These are phyloP conservation scores for Samia ricini DNA, from an alignment of 1,140 invertebrate species.

Conservation along the genomic window DNA sequence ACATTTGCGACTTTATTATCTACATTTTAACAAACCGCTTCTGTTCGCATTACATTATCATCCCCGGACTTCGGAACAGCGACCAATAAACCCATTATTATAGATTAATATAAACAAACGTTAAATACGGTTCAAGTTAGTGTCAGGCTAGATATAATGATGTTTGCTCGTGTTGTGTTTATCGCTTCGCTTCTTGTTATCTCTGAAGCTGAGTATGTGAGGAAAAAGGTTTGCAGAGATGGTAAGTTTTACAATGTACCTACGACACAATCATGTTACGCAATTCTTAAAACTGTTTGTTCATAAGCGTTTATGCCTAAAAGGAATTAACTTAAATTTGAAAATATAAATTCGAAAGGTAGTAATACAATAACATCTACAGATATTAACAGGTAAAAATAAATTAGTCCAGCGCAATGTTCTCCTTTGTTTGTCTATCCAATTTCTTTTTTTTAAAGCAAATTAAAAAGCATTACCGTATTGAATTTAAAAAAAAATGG, in stretches of 20 bases:
- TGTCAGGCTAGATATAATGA: conserved; percentile 6
- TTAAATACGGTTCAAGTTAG: not conserved
- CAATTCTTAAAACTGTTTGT: not conserved
- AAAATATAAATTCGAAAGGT: no score
- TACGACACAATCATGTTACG: not conserved
- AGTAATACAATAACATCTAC: no score
- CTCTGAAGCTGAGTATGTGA: conserved; percentile 28
- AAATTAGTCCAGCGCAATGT: no score
- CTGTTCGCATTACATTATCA: not conserved
- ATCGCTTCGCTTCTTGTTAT: conserved; percentile 10
- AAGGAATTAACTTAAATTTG: no score
- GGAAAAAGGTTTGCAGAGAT: conserved; percentile 31
- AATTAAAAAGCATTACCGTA: no score
- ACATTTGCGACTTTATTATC: not conserved
- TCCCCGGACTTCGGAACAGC: not conserved
- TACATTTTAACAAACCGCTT: not conserved
- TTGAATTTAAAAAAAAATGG: no score
- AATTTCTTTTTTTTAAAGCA: no score
- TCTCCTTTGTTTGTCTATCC: no score
- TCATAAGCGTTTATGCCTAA: no score
- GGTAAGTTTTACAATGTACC: conserved; percentile 20
- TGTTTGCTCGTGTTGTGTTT: conserved; percentile 27
- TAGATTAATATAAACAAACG: not conserved
- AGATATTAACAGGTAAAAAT: no score
- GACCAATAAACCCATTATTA: conserved; percentile 9